Conservation (phyloP, 2,888 invertebrate genomes). For the Gasteruption jaculator region DNA sequence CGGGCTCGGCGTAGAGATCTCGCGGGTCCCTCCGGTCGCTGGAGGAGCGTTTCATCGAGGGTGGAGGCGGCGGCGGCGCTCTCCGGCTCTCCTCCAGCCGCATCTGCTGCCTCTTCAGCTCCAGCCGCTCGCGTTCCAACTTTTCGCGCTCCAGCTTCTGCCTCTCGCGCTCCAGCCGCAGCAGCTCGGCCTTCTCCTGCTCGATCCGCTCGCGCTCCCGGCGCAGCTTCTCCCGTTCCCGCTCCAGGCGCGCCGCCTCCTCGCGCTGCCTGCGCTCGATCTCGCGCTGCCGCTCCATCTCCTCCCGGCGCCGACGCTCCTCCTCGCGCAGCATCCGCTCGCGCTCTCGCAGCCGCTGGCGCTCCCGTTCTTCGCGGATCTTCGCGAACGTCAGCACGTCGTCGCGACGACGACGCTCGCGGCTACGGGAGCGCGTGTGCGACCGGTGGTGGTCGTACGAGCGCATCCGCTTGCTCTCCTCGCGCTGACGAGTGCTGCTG, state of each 20-base stretch:
- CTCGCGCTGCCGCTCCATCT: conserved; percentile 72
- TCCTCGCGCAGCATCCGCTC: conserved; percentile 76
- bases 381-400: conserved; percentile 76
- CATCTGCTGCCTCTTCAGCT: conserved; percentile 76
- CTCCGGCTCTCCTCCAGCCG: conserved; percentile 44
- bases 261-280: conserved; percentile 78
- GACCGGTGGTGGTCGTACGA: conserved; percentile 46
- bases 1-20: conserved; percentile 44
- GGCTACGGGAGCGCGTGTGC: conserved; percentile 41
- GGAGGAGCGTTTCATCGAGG: conserved; percentile 41
- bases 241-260: conserved; percentile 76
- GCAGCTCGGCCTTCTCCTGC: conserved; percentile 78
- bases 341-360: conserved; percentile 70
- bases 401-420: conserved; percentile 56
- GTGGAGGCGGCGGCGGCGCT: conserved; percentile 33
- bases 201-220: conserved; percentile 85
- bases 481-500: conserved; percentile 44
- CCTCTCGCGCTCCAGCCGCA: conserved; percentile 79
- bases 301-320: conserved; percentile 74
- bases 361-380: conserved; percentile 75
- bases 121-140: conserved; percentile 74
- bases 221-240: conserved; percentile 76
- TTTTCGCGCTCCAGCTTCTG: conserved; percentile 72
- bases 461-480: conserved; percentile 47
- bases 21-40: conserved; percentile 44